Evolutionary conservation across 2,888 invertebrate genomes (phyloP).

Genomic region (Bibio marci): DNA sequence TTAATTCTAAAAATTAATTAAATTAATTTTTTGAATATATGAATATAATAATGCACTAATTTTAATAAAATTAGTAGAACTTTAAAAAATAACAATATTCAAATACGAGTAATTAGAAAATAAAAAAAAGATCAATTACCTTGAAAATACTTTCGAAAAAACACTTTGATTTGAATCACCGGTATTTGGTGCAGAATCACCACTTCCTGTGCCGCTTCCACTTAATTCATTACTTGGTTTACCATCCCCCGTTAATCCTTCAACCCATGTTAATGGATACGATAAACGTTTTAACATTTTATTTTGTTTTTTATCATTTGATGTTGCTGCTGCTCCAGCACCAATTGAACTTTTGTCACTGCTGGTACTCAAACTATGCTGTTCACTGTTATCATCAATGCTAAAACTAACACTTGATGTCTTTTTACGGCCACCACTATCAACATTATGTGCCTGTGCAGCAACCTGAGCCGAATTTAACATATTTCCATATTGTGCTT

Average conservation of each 20-base stretch:
- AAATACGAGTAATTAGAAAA: no score
- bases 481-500: conserved; percentile 10
- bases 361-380: conserved; percentile 7
- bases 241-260: conserved; percentile 65
- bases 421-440: conserved; percentile 42
- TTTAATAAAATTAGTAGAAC: no score
- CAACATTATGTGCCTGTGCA: not conserved
- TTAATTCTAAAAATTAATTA: not conserved
- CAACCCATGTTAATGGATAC: conserved; percentile 84
- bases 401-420: conserved; percentile 57
- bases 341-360: conserved; percentile 13
- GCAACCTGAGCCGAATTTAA: conserved; percentile 16
- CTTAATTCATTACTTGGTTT: conserved; percentile 16
- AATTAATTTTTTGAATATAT: no score
- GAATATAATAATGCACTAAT: no score
- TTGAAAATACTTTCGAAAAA: conserved; percentile 83
- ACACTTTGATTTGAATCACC: conserved; percentile 49
- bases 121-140: conserved; percentile 37
- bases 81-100: no score
- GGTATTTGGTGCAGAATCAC: conserved; percentile 29
- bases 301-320: conserved; percentile 42
- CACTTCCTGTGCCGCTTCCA: not conserved
- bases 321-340: not conserved
- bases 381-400: conserved; percentile 37
- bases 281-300: conserved; percentile 84